A percentile compares a stretch with the other conserved stretches of the same genome.
Conservation (phyloP, 2,113 vertebrate species). For the Gopherus evgoodei region DNA sequence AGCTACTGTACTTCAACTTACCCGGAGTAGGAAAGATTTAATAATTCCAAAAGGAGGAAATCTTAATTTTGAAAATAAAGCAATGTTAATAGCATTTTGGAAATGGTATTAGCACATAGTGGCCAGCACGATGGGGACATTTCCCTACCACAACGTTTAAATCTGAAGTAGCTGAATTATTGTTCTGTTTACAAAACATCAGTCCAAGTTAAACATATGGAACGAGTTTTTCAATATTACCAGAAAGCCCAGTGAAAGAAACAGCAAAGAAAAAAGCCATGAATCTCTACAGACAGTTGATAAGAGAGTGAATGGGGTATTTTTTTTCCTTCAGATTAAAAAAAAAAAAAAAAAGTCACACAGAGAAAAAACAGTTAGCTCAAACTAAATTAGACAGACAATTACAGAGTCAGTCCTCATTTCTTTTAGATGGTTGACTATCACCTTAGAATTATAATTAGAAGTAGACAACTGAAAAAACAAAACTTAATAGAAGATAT, state of each 20-base stretch:
- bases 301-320: background rate
- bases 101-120: background rate
- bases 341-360: background rate
- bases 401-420: background rate
- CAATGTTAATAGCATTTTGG: constrained; percentile 8
- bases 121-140: background rate
- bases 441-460: background rate
- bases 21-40: constrained; percentile 7
- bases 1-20: constrained; percentile 13
- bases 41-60: constrained; percentile 5
- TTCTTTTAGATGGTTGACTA: background rate
- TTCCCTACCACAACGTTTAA: background rate
- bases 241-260: constrained; percentile 13
- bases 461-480: background rate
- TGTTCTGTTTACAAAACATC: background rate
- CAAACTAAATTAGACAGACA: background rate
- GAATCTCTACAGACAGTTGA: background rate
- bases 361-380: background rate
- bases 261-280: background rate
- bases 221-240: constrained; percentile 32
- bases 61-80: background rate
- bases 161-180: background rate
- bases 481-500: background rate
- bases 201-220: background rate
- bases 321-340: background rate